Evolutionary conservation across 2,113 vertebrate genomes (phyloP).

Genomic region (Parus major): DNA sequence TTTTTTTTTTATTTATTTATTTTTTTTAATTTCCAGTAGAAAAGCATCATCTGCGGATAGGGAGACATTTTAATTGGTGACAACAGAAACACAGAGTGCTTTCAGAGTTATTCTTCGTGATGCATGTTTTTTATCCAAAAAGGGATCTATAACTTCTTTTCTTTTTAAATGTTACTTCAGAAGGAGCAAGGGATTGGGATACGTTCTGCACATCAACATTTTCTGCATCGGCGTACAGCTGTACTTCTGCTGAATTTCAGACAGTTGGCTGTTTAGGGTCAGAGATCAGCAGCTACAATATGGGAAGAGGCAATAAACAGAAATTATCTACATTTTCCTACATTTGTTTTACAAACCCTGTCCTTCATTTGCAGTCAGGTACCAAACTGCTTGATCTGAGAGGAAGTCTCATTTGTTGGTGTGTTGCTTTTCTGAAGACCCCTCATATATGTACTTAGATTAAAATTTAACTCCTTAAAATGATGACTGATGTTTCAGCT

Average conservation of each 20-base stretch:
- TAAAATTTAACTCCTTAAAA: constrained; percentile 38
- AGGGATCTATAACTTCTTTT: constrained; percentile 23
- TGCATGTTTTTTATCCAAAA: constrained; percentile 38
- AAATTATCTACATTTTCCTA: constrained; percentile 19
- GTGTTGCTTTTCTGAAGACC: constrained; percentile 15
- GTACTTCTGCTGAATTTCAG: background rate
- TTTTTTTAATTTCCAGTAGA: background rate
- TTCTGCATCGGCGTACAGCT: background rate
- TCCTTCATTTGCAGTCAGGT: constrained; percentile 27
- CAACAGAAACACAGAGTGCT: constrained; percentile 22
- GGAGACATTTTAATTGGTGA: constrained; percentile 40
- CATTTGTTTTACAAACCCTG: background rate
- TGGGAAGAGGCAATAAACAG: constrained; percentile 49
- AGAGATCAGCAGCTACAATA: constrained; percentile 71
- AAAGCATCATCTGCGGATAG: constrained; percentile 24
- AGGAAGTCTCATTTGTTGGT: background rate
- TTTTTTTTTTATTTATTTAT: background rate
- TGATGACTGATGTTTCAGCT: constrained; percentile 5
- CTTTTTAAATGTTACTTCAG: background rate
- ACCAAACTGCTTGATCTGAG: constrained; percentile 4
- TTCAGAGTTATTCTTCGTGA: constrained; percentile 34
- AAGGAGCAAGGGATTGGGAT: constrained; percentile 25
- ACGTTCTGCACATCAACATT: constrained; percentile 2
- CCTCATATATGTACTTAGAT: constrained; percentile 20
- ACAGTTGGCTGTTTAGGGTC: constrained; percentile 16